Conservation (phyloP, 2,888 invertebrate species). For the Clepsis dumicolana region DNA sequence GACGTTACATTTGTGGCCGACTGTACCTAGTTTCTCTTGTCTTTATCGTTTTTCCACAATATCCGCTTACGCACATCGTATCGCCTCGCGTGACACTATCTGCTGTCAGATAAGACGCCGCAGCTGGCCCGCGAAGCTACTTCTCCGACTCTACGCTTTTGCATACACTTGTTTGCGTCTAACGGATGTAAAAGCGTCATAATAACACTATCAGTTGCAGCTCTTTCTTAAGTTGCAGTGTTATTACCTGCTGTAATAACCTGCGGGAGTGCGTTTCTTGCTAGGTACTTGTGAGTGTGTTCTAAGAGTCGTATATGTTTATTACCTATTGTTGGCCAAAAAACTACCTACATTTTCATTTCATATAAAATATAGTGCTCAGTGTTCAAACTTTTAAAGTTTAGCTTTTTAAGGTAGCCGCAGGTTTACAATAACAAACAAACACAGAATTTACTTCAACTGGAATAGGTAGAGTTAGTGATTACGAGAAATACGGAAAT, state of each 20-base stretch:
- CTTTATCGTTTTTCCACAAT: slow-evolving; percentile 4
- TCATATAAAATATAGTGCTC: too few species aligned
- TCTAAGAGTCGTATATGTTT: neutral
- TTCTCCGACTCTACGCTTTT: slow-evolving; percentile 15
- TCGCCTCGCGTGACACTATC: neutral
- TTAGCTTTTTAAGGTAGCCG: too few species aligned
- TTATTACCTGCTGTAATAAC: neutral
- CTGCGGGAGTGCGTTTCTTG: neutral
- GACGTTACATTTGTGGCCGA: neutral
- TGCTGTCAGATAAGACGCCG: slow-evolving; percentile 13
- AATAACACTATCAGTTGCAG: slow-evolving; percentile 10
- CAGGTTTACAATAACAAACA: too few species aligned
- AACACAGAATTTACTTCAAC: too few species aligned
- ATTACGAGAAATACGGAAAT: too few species aligned
- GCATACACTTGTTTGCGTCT: slow-evolving; percentile 4
- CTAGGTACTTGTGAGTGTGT: neutral
- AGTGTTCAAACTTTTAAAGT: too few species aligned
- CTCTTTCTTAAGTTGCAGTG: slow-evolving; percentile 6
- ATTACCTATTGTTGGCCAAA: too few species aligned
- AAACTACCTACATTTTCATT: too few species aligned
- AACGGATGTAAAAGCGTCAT: slow-evolving; percentile 26
- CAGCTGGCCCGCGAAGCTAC: slow-evolving; percentile 8
- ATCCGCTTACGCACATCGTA: slow-evolving; percentile 2
- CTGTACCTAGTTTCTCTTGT: neutral
- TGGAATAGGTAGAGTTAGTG: too few species aligned